These are phyloP conservation scores for Pipra filicauda DNA, from an alignment of 2,113 vertebrate genomes.

Conservation along the genomic window DNA sequence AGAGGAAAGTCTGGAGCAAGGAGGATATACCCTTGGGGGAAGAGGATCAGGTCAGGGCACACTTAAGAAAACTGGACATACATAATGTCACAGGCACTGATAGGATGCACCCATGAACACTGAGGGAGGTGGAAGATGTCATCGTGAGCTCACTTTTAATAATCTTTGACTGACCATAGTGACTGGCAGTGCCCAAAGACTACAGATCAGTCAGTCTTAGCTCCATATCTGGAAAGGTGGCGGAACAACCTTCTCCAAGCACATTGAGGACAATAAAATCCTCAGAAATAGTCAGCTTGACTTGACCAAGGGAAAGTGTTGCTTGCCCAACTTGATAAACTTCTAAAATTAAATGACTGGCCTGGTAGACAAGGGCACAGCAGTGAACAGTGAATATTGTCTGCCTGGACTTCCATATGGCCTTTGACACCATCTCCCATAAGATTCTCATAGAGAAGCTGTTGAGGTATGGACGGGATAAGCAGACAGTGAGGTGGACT, in stretches of 20 bases:
- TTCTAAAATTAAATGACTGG: neutral
- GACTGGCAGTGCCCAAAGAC: neutral
- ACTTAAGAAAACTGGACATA: neutral
- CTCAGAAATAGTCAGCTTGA: neutral
- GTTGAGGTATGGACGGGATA: neutral
- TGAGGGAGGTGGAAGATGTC: neutral
- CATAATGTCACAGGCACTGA: neutral
- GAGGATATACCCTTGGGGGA: neutral
- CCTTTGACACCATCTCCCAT: neutral
- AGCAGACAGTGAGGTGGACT: neutral
- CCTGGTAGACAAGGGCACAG: neutral
- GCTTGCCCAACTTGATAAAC: neutral
- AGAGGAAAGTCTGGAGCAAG: neutral
- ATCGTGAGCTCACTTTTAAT: neutral
- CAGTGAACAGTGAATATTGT: neutral
- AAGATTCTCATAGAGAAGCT: neutral
- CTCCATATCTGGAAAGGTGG: neutral
- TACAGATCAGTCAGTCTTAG: neutral
- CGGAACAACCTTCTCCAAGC: neutral
- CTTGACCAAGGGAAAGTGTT: neutral
- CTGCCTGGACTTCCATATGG: neutral
- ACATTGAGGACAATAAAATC: neutral
- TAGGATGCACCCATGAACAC: neutral
- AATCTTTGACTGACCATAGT: neutral
- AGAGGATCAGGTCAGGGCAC: neutral